These are phyloP conservation scores for Pterocles gutturalis DNA, from an alignment of 2,113 vertebrate species.

Conservation along the genomic window DNA sequence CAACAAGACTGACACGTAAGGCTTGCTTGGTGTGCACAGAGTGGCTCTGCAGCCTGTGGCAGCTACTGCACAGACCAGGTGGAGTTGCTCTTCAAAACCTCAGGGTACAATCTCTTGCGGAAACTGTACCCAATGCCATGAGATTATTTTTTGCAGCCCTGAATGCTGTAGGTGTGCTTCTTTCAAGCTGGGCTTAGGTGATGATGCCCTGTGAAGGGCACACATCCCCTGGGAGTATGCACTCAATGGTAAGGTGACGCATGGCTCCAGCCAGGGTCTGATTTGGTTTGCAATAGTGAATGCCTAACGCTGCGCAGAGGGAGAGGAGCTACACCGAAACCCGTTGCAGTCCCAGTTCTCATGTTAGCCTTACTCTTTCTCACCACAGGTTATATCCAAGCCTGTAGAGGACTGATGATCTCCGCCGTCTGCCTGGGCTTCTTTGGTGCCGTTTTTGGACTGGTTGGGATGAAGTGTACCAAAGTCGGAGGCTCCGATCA, in stretches of 20 bases:
- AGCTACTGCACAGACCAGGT: rapidly evolving
- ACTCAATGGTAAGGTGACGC: background rate
- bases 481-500: slow-evolving; percentile 93
- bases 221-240: background rate
- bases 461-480: slow-evolving; percentile 97
- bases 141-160: background rate
- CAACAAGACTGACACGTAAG: background rate
- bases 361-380: slow-evolving; percentile 6
- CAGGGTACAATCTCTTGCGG: background rate
- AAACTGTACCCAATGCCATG: background rate
- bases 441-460: slow-evolving; percentile 87
- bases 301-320: rapidly evolving
- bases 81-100: background rate
- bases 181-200: background rate
- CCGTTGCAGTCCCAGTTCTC: background rate
- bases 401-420: slow-evolving; percentile 90
- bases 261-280: background rate
- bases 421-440: slow-evolving; percentile 90
- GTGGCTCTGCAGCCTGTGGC: background rate
- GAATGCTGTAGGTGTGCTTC: background rate
- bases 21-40: background rate
- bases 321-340: background rate
- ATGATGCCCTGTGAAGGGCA: background rate
- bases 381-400: slow-evolving; percentile 88
- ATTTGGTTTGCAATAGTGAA: background rate